These are phyloP conservation scores for Plecotus auritus DNA, from an alignment of 2,113 vertebrate genomes.

Conservation along the genomic window DNA sequence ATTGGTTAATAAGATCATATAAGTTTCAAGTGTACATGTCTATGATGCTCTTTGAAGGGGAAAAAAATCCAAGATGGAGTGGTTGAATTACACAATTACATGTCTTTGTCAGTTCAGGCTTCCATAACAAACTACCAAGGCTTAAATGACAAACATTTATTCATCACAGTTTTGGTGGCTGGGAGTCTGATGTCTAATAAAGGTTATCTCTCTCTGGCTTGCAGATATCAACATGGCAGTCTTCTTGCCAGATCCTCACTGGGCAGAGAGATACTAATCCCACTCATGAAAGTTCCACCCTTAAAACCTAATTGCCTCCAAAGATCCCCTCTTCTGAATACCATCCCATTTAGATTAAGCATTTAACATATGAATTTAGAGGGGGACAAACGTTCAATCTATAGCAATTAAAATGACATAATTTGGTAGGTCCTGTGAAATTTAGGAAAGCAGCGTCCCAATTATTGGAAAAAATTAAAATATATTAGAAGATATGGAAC, in stretches of 20 bases:
- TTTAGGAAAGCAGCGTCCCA: background rate
- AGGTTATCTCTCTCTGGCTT: background rate
- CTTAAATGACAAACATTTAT: background rate
- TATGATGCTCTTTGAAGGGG: background rate
- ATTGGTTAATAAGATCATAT: background rate
- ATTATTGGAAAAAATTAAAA: background rate
- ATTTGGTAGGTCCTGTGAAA: background rate
- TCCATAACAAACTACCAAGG: background rate
- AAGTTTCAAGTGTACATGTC: background rate
- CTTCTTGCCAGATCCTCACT: background rate
- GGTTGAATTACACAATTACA: background rate
- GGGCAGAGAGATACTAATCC: background rate
- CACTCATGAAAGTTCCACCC: background rate
- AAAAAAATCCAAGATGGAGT: background rate
- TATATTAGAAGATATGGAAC: background rate
- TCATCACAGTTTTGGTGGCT: background rate
- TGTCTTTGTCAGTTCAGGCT: background rate
- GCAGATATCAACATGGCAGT: accelerated
- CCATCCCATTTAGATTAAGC: background rate
- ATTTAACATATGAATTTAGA: background rate
- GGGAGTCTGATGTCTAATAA: background rate
- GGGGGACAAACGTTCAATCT: background rate
- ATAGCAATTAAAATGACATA: background rate
- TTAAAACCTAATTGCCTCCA: background rate
- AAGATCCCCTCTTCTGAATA: background rate